Evolutionary conservation across 2,888 invertebrate species (phyloP), one percentile per base, ranked within the genome.

Genomic region (Orchesellides sinensis): DNA sequence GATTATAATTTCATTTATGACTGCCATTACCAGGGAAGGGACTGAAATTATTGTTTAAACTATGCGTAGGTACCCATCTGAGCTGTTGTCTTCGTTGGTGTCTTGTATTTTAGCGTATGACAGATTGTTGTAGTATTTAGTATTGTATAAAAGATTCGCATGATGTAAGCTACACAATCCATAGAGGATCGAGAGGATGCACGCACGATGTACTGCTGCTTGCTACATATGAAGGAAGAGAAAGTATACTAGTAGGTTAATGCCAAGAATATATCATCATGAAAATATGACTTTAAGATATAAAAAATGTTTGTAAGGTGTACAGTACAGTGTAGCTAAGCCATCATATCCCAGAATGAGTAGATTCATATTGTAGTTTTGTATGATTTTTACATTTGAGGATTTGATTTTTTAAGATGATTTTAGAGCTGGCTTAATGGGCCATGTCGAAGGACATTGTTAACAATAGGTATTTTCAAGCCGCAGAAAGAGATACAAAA

Each of bases 191-290:
- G 8, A 19, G 40, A 25, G n/a, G n/a, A 21, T 52, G 52, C 17
- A 17, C 47, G 12, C 47, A 52, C 23, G 21, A 52, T n/a, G n/a
- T n/a, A n/a, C n/a, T n/a, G n/a, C n/a, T n/a, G n/a, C n/a, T n/a
- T n/a, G n/a, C n/a, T n/a, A 40, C 40, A n/a, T 8, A 19, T 14
- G 27, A 66, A 78, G 78, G 69, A 61, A 69, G 69, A 61, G 78
- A 78, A 78, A 78, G 78, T 78, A 78, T 61, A 68, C 66, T 68
- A 69, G 69, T 78, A 78, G 78, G 78, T 78, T 69, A 78, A 78
- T 78, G 78, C 78, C 78, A 78, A 78, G 66, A 59, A 47, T 77
- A 61, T 69, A 69, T 63, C 59, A 72, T 72, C 56, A 72, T 35
- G 17, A 65, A 27, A 14, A 63, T 32, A 56, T 27, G 12, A 56